These are phyloP conservation scores for Spheniscus humboldti DNA, from an alignment of 2,797 vertebrate genomes.

Conservation along the genomic window DNA sequence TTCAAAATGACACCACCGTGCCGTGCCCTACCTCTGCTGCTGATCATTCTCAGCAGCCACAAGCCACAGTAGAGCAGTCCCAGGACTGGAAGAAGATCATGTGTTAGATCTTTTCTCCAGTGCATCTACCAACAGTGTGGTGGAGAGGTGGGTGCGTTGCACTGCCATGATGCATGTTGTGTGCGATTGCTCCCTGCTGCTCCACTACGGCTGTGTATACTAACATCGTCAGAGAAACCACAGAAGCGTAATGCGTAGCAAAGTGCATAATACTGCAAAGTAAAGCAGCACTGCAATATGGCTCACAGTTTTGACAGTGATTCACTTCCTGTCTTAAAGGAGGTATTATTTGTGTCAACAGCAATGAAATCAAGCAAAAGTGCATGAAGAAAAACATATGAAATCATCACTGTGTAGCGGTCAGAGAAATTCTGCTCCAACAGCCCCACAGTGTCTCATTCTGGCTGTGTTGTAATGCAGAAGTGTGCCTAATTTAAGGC, in stretches of 20 bases:
- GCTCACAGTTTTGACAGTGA: neutral
- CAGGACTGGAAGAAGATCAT: neutral
- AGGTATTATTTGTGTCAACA: rapidly evolving
- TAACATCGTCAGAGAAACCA: neutral
- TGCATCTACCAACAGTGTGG: rapidly evolving
- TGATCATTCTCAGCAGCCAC: neutral
- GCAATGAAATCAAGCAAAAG: neutral
- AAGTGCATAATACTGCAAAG: neutral
- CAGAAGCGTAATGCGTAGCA: neutral
- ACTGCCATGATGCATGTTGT: neutral
- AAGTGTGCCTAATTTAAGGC: neutral
- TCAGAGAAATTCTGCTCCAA: neutral
- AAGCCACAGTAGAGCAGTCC: neutral
- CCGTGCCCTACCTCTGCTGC: neutral
- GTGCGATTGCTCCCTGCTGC: neutral
- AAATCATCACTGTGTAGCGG: neutral
- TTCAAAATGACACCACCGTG: neutral
- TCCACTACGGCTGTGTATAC: neutral
- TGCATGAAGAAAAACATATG: neutral
- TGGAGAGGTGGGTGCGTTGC: neutral
- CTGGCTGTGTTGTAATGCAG: neutral
- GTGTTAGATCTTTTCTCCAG: neutral
- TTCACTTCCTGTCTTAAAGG: neutral
- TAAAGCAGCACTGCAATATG: neutral
- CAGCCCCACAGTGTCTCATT: neutral